phyloP scores from a whole-genome alignment of 2,888 invertebrate genomes.

The Unio delphinus region DNA sequence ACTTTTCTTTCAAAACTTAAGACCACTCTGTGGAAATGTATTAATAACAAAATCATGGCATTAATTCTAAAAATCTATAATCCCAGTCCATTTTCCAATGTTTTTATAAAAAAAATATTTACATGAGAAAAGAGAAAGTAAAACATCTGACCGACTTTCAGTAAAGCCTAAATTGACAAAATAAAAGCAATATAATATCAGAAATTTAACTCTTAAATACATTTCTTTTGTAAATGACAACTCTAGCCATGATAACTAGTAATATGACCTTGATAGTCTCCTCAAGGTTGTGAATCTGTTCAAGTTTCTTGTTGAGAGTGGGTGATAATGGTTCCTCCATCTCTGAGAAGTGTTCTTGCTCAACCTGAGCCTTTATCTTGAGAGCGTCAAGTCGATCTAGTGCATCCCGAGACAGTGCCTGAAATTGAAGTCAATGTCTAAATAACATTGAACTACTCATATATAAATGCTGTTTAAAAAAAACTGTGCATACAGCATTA shows the following conservation, averaged over 20 bases:
- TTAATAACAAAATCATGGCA: background rate
- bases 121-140: too few species aligned
- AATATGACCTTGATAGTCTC: conserved; percentile 52
- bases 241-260: background rate
- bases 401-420: conserved; percentile 52
- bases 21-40: background rate
- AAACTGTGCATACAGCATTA: too few species aligned
- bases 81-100: background rate
- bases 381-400: conserved; percentile 47
- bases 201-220: background rate
- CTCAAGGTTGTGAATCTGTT: conserved; percentile 53
- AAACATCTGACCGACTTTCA: too few species aligned
- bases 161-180: background rate
- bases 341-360: conserved; percentile 49
- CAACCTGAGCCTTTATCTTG: conserved; percentile 46
- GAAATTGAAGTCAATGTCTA: background rate
- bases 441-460: too few species aligned
- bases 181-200: background rate
- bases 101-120: too few species aligned
- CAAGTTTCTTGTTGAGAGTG: conserved; percentile 53
- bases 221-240: background rate
- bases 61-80: background rate
- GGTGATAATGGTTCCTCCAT: conserved; percentile 56
- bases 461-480: too few species aligned
- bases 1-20: background rate